phyloP scores from a whole-genome alignment of 2,797 vertebrate species.

The Botia kubotai region DNA sequence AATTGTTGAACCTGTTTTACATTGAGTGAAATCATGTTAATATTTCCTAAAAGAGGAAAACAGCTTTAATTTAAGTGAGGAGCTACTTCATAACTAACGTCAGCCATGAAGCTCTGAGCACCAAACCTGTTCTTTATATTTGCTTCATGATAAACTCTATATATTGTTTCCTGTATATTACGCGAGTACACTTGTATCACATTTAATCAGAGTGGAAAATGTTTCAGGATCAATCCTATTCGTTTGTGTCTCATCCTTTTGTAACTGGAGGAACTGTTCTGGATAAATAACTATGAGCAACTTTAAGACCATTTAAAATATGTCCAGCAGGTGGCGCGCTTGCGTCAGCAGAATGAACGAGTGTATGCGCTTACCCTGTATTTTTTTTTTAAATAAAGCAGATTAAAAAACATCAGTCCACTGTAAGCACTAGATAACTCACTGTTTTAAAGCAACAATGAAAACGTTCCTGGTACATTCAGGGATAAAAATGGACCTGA shows the following conservation, averaged over 20 bases:
- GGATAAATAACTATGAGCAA: background rate
- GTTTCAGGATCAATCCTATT: background rate
- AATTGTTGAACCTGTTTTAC: background rate
- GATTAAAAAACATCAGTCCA: no score
- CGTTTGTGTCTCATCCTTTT: background rate
- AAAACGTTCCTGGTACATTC: no score
- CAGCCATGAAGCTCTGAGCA: background rate
- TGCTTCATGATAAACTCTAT: no score
- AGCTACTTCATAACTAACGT: background rate
- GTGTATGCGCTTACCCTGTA: background rate
- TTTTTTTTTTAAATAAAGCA: background rate
- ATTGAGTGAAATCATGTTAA: background rate
- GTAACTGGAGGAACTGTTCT: background rate
- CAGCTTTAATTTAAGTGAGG: background rate
- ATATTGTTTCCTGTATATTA: background rate
- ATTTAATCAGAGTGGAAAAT: background rate
- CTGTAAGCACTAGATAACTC: no score
- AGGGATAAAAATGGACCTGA: no score
- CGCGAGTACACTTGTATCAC: background rate
- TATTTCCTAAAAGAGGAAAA: background rate
- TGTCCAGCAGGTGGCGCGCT: conserved; percentile 10
- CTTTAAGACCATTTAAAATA: background rate
- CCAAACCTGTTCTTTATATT: no score
- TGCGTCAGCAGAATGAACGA: background rate
- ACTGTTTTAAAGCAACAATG: no score